Evolutionary conservation across 2,888 invertebrate genomes (phyloP), one percentile per base, ranked within the genome.

Genomic region (Philereme transversata): DNA sequence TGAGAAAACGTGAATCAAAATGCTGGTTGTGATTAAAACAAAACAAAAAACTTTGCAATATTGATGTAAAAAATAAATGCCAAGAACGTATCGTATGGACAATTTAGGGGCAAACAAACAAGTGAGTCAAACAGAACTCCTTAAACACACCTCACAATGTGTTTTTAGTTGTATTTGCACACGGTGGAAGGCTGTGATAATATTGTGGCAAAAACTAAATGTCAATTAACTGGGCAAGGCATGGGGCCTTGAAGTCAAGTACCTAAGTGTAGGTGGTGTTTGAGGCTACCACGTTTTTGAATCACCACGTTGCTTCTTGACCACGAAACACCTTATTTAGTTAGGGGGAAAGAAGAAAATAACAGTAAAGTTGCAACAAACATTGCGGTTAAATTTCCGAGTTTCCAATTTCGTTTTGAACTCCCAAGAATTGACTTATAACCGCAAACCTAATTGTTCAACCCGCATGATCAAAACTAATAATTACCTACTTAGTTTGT

Each of bases 401-500:
- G 35, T 52, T 44, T 35, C 5, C 34, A 48, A 22, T 38, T 46
- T 22, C 11, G 8, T 10, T 50, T 50, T 38, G 10, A 38, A 50
- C 38, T 22, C 22, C 51, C 36, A 22, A 48, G 44, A 8, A 53
- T 52, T 60, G 22, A 43, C 46, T 35, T 49, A 11, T 57, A 65
- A 65, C 60, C 63, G 35, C 63, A 51, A 62, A 47, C 62, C 52
- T 55, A 51, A 63, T 55, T 44, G 40, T 33, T 51, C 43, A 58
- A 58, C 60, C 64, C 63, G 62, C 61, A 65, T 69, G 50, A 22
- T 51, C 10, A 59, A 53, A 63, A 53, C 52, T 65, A 68, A 60
- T 60, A 68, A 75, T 77, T 81, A 85, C 85, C 80, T 84, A 91
- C 90, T 82, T 79, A 81, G 70, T 77, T 83, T 90, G 70, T 83